Evolutionary conservation across 2,113 vertebrate species (phyloP).

Genomic region (Oplegnathus fasciatus): DNA sequence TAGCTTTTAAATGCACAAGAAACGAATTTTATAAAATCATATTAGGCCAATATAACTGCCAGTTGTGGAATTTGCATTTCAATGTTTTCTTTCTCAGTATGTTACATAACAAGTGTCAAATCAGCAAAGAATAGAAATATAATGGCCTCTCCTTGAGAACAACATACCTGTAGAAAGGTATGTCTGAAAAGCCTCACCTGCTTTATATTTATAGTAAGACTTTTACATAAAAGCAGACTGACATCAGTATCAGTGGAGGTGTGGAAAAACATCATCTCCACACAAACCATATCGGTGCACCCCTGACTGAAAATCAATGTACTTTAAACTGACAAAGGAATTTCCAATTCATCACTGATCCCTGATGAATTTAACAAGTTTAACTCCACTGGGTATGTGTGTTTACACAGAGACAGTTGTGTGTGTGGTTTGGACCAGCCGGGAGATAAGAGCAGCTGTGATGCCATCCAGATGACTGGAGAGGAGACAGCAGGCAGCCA

Average conservation of each 20-base stretch:
- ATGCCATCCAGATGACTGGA: slow-evolving; percentile 5
- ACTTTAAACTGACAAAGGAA: neutral
- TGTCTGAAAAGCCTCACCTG: neutral
- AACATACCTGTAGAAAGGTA: neutral
- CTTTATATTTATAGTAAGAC: neutral
- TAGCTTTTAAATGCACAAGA: neutral
- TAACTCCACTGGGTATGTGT: neutral
- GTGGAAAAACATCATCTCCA: neutral
- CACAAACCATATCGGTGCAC: neutral
- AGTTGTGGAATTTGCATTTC: neutral
- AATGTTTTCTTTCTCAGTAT: neutral
- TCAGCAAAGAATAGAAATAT: neutral
- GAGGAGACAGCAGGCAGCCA: neutral
- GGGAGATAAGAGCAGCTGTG: slow-evolving; percentile 22
- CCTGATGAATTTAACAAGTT: neutral
- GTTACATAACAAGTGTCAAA: neutral
- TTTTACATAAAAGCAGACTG: neutral
- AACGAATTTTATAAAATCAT: neutral
- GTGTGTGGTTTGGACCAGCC: neutral
- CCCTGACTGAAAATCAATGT: neutral
- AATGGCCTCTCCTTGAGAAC: neutral
- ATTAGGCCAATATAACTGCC: neutral
- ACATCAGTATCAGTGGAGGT: neutral
- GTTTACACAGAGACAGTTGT: neutral
- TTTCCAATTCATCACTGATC: neutral